A percentile compares a stretch with the other conserved stretches of the same genome.
Evolutionary conservation across 2,113 vertebrate genomes (phyloP).

Genomic region (Lichenostomus cassidix): DNA sequence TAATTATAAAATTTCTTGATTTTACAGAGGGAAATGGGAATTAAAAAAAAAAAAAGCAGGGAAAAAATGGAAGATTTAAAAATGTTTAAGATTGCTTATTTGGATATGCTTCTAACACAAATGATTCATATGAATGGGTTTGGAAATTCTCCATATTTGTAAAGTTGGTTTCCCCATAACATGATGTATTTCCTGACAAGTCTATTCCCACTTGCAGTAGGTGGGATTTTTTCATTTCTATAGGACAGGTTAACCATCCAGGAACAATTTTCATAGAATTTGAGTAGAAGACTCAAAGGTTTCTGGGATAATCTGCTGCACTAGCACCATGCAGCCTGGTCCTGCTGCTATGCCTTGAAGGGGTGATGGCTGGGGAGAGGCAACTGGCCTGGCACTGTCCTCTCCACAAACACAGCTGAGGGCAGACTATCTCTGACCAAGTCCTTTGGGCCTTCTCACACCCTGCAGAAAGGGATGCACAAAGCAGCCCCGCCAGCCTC

Average conservation of each 20-base stretch:
- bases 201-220: background rate
- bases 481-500: background rate
- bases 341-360: background rate
- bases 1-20: background rate
- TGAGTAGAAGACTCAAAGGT: background rate
- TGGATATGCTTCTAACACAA: background rate
- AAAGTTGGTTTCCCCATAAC: background rate
- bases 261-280: background rate
- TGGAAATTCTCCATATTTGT: background rate
- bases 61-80: background rate
- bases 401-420: background rate
- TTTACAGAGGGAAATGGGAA: background rate
- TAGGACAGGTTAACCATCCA: background rate
- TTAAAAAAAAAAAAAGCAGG: background rate
- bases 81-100: background rate
- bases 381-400: background rate
- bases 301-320: background rate
- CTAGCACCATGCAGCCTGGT: background rate
- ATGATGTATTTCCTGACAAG: background rate
- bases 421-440: background rate
- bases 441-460: background rate
- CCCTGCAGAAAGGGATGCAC: background rate
- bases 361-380: background rate
- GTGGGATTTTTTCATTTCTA: rapidly evolving
- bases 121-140: background rate